Percentiles rank a stretch among this genome's conserved stretches.
These are phyloP conservation scores for Climacteris rufus DNA, from an alignment of 2,113 vertebrate species.

Conservation along the genomic window DNA sequence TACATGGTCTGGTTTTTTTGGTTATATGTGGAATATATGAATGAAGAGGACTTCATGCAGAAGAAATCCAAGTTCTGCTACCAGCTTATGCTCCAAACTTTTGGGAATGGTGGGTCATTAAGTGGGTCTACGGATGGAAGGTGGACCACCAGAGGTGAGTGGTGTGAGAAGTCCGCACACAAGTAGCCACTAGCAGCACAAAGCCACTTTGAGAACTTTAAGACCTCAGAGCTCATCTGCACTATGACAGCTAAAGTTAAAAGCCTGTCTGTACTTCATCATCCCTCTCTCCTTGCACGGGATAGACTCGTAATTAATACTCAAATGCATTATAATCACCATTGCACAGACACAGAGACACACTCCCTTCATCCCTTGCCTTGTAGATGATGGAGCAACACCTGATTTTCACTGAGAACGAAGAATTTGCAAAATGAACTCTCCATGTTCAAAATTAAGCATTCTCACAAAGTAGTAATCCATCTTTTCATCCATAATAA, in stretches of 20 bases:
- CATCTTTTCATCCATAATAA: neutral
- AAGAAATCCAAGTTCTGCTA: neutral
- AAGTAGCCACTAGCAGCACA: neutral
- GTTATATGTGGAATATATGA: neutral
- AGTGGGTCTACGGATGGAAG: neutral
- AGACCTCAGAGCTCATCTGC: neutral
- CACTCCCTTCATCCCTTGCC: neutral
- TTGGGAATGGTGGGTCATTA: neutral
- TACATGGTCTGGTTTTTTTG: neutral
- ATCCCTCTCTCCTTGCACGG: neutral
- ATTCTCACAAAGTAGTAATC: neutral
- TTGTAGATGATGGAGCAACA: neutral
- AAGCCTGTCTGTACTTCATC: neutral
- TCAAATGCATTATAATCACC: fast-evolving
- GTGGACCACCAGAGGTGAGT: fast-evolving
- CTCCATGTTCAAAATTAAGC: neutral
- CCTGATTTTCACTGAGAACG: neutral
- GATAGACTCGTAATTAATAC: neutral
- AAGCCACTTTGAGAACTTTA: neutral
- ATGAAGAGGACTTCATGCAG: neutral
- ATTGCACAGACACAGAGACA: neutral
- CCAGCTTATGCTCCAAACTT: neutral
- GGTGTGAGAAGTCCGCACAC: neutral
- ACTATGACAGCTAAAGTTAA: neutral
- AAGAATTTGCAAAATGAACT: neutral